phyloP scores from a whole-genome alignment of 2,797 vertebrate species.

The Lacerta bilineata region DNA sequence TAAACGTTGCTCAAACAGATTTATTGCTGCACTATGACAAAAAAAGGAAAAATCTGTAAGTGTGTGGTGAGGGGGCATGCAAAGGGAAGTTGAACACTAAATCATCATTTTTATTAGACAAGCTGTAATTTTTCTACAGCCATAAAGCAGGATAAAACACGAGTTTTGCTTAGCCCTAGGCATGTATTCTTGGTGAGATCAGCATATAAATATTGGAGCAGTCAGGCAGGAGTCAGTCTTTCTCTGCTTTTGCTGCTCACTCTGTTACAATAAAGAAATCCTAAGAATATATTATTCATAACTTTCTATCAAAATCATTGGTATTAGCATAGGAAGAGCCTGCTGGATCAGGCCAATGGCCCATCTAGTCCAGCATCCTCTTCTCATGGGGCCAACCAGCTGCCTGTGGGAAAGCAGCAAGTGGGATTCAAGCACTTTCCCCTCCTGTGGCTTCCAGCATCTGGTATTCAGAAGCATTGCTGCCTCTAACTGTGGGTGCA shows the following conservation, averaged over 20 bases:
- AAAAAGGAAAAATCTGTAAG: conserved; percentile 47
- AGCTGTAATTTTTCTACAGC: conserved; percentile 63
- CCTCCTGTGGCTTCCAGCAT: too few species aligned
- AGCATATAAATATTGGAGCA: conserved; percentile 41
- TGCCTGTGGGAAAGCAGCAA: too few species aligned
- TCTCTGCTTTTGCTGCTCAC: background rate
- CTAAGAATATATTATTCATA: background rate
- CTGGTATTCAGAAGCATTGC: too few species aligned
- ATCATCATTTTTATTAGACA: conserved; percentile 56
- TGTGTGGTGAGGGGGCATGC: background rate
- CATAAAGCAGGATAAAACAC: conserved; percentile 48
- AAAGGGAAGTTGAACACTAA: conserved; percentile 25
- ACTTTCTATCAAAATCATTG: too few species aligned
- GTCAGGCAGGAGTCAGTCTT: conserved; percentile 48
- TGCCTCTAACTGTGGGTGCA: too few species aligned
- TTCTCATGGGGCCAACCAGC: too few species aligned
- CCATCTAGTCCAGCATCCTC: too few species aligned
- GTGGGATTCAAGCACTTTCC: too few species aligned
- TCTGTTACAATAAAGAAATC: background rate
- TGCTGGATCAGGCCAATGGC: too few species aligned
- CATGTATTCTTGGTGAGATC: conserved; percentile 43
- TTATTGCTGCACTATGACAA: conserved; percentile 52
- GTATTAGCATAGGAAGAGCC: too few species aligned
- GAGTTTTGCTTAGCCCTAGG: conserved; percentile 46
- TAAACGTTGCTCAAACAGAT: conserved; percentile 39